Percentiles rank a stretch among this genome's conserved stretches.
Evolutionary conservation across 2,113 vertebrate genomes (phyloP).

Genomic region (Vanacampus margaritifer): DNA sequence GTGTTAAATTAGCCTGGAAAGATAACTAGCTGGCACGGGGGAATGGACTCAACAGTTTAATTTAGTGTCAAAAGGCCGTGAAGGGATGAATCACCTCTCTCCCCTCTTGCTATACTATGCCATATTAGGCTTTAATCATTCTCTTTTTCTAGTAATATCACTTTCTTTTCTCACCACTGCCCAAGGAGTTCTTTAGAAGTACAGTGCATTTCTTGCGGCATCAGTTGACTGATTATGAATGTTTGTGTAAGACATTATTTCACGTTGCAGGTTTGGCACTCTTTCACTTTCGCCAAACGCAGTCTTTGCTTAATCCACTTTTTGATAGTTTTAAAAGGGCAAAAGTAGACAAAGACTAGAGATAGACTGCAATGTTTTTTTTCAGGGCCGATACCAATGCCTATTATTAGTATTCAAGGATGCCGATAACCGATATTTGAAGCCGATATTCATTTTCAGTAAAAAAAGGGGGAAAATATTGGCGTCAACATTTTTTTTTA

Average conservation of each 20-base stretch:
- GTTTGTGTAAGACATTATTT: constrained; percentile 16
- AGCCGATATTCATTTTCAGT: no score
- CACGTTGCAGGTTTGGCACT: constrained; percentile 6
- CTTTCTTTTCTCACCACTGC: constrained; percentile 53
- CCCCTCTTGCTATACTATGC: constrained; percentile 50
- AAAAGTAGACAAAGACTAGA: background rate
- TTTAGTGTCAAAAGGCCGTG: constrained; percentile 81
- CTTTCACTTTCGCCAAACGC: constrained; percentile 6
- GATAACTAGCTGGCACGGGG: constrained; percentile 80
- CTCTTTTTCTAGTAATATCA: constrained; percentile 63
- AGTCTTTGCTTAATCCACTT: background rate
- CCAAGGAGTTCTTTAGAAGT: constrained; percentile 42
- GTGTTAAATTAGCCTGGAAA: constrained; percentile 82
- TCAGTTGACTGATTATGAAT: constrained; percentile 37
- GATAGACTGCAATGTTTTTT: no score
- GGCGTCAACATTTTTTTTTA: no score
- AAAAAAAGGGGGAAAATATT: no score
- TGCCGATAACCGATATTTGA: no score
- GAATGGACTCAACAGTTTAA: constrained; percentile 81
- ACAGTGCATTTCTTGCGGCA: constrained; percentile 22
- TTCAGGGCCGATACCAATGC: no score
- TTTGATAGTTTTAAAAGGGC: background rate
- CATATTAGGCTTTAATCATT: constrained; percentile 68
- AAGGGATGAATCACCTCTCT: constrained; percentile 76
- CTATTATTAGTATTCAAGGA: no score